Conservation (phyloP, 2,888 invertebrate genomes). For the Thymelicus sylvestris region DNA sequence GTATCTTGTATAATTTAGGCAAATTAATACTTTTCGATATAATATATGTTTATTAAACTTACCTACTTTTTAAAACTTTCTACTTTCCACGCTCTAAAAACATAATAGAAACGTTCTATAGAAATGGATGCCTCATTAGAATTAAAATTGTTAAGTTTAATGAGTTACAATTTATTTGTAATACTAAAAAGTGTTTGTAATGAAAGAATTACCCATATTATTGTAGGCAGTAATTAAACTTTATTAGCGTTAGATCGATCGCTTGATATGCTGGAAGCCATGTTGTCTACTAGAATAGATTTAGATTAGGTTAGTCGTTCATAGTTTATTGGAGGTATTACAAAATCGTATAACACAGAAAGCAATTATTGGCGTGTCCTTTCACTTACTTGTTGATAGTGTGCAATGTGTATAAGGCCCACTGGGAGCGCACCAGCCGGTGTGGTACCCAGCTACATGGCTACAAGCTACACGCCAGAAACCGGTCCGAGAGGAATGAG, state of each 20-base stretch:
- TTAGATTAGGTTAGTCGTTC: constrained; percentile 19
- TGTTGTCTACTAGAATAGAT: constrained; percentile 14
- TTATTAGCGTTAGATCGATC: constrained; percentile 5
- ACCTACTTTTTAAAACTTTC: constrained; percentile 80
- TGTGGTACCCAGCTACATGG: constrained; percentile 53
- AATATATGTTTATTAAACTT: constrained; percentile 65
- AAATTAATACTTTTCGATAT: constrained; percentile 67
- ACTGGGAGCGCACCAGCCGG: constrained; percentile 71
- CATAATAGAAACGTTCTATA: constrained; percentile 78
- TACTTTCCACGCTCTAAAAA: constrained; percentile 84
- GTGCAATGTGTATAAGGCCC: constrained; percentile 59
- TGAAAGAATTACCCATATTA: constrained; percentile 6
- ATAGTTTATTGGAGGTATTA: constrained; percentile 51
- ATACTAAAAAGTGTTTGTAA: constrained; percentile 7
- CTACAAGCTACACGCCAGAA: constrained; percentile 45
- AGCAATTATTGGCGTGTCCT: constrained; percentile 80
- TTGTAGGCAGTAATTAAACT: constrained; percentile 3
- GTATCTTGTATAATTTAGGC: constrained; percentile 49
- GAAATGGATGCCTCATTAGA: constrained; percentile 71
- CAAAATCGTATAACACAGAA: constrained; percentile 72
- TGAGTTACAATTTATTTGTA: constrained; percentile 36
- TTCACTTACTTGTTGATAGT: constrained; percentile 74
- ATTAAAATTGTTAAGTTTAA: constrained; percentile 58
- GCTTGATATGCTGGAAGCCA: constrained; percentile 5
- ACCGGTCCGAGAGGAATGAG: constrained; percentile 79